Evolutionary conservation across 1,140 invertebrate genomes (phyloP).

Genomic region (Hycleus cichorii): DNA sequence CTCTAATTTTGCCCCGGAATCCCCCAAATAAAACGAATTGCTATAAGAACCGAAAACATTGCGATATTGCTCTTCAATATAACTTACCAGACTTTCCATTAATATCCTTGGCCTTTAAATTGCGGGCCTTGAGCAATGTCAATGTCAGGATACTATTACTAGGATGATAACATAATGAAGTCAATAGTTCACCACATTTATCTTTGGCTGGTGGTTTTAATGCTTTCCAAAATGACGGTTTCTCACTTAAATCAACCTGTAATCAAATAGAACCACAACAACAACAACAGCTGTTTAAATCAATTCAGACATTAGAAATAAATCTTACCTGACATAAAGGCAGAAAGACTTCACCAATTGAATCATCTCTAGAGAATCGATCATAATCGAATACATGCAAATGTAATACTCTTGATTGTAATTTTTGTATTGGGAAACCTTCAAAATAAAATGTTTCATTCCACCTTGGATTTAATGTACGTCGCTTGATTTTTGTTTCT

Average conservation of each 20-base stretch:
- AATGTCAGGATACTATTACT: conserved; percentile 83
- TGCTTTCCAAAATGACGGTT: conserved; percentile 86
- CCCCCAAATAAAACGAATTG: not conserved
- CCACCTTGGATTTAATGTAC: conserved; percentile 93
- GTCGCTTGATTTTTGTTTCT: conserved; percentile 92
- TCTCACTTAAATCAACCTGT: conserved; percentile 84
- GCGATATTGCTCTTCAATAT: not conserved
- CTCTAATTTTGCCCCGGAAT: too few relatives aligned
- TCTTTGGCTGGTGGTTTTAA: conserved; percentile 87
- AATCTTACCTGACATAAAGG: conserved; percentile 79
- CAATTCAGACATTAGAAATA: not conserved
- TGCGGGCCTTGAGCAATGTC: conserved; percentile 82
- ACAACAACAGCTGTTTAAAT: not conserved
- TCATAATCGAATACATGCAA: conserved; percentile 95
- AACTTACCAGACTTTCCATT: conserved; percentile 86
- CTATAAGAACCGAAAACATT: not conserved
- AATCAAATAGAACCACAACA: conserved; percentile 5
- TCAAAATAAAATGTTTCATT: conserved; percentile 98
- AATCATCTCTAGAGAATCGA: conserved; percentile 89
- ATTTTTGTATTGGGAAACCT: conserved; percentile 88
- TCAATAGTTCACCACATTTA: conserved; percentile 85
- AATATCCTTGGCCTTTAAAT: conserved; percentile 89
- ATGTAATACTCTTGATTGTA: conserved; percentile 85
- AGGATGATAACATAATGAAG: conserved; percentile 86
- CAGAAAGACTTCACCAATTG: conserved; percentile 92